phyloP scores from a whole-genome alignment of 64 coral and sea anemone genomes.

The Montipora sp. region DNA sequence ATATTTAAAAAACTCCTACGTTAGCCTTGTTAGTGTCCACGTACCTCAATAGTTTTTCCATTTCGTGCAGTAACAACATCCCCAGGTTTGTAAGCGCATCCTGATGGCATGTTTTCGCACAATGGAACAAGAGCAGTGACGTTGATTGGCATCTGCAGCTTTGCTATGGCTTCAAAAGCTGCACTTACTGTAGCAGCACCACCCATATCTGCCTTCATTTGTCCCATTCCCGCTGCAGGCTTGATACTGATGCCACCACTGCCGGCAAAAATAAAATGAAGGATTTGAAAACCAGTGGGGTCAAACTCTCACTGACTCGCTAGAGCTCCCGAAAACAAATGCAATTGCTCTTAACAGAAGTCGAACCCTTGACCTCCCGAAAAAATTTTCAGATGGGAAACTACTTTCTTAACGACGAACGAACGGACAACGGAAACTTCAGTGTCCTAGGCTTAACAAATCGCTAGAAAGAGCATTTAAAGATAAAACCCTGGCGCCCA shows the following conservation, averaged over 20 bases:
- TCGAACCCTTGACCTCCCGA: too few relatives aligned
- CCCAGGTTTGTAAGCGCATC: conserved; percentile 90
- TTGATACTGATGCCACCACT: conserved; percentile 98
- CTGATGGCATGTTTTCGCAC: conserved; percentile 97
- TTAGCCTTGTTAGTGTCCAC: neutral
- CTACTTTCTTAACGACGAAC: too few relatives aligned
- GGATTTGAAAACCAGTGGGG: neutral
- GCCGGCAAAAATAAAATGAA: neutral
- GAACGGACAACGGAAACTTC: too few relatives aligned
- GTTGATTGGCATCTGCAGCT: conserved; percentile 89
- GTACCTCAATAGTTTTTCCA: conserved; percentile 98
- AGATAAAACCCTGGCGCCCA: too few relatives aligned
- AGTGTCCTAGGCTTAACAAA: too few relatives aligned
- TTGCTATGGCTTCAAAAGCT: conserved; percentile 86
- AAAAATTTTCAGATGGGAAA: too few relatives aligned
- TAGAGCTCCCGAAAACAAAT: too few relatives aligned
- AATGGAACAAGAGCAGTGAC: conserved; percentile 82
- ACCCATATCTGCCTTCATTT: conserved; percentile 98
- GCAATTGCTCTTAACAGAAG: too few relatives aligned
- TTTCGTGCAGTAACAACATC: conserved; percentile 96
- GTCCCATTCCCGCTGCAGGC: conserved; percentile 77
- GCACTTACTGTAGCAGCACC: conserved; percentile 90
- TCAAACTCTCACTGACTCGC: too few relatives aligned
- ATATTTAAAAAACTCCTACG: neutral
- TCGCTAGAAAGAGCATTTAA: too few relatives aligned